A percentile compares a stretch with the other conserved stretches of the same genome.
Conservation (phyloP, 2,797 vertebrate species). For the Melanogrammus aeglefinus region DNA sequence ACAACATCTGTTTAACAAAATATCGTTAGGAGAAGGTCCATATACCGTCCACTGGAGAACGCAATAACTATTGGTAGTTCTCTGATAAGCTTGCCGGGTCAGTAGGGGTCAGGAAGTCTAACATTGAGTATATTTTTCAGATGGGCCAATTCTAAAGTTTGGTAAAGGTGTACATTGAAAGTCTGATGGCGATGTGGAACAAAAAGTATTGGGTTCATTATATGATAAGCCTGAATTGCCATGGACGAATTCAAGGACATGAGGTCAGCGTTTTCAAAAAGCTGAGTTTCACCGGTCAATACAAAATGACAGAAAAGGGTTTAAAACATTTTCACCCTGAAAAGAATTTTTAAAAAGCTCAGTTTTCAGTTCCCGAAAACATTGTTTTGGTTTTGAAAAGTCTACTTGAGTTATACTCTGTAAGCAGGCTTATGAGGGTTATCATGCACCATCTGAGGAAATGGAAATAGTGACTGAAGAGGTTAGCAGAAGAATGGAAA, state of each 20-base stretch:
- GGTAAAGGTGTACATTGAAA: neutral
- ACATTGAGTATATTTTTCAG: neutral
- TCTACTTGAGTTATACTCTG: too few relatives aligned
- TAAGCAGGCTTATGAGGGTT: neutral
- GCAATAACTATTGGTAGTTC: neutral
- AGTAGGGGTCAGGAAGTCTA: neutral
- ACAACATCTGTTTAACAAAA: neutral
- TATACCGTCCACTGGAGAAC: neutral
- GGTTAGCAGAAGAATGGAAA: conserved; percentile 14
- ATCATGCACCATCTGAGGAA: conserved; percentile 20
- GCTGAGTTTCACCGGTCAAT: neutral
- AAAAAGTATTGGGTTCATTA: neutral
- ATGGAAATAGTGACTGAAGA: neutral
- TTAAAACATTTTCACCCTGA: too few relatives aligned
- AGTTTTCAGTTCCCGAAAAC: too few relatives aligned
- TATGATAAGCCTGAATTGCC: neutral
- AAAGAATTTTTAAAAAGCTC: too few relatives aligned
- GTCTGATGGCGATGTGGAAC: neutral
- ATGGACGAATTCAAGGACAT: neutral
- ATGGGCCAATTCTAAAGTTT: neutral
- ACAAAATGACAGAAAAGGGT: too few relatives aligned
- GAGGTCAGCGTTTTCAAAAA: neutral
- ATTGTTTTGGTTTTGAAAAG: too few relatives aligned
- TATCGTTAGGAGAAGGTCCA: neutral
- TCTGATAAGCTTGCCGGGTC: neutral